Evolutionary conservation across 2,888 invertebrate genomes (phyloP).

Genomic region (Automeris io): DNA sequence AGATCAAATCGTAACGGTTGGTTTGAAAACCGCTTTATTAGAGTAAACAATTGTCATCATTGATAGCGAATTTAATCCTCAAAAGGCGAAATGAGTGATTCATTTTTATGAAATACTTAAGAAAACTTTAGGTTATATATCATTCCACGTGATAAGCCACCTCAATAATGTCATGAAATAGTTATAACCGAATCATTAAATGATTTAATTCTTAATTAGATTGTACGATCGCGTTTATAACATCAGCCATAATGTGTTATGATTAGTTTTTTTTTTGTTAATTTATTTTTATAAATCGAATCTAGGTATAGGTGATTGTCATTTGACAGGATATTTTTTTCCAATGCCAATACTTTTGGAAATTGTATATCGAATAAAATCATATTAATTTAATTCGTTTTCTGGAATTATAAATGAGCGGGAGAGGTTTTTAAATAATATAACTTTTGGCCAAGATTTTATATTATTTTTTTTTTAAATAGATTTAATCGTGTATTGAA

Average conservation of each 20-base stretch:
- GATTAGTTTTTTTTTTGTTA: background rate
- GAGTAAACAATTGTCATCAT: too few relatives aligned
- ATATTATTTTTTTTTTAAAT: too few relatives aligned
- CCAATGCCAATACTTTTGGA: background rate
- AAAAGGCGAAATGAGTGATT: background rate
- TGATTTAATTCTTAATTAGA: slow-evolving; percentile 28
- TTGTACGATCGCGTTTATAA: slow-evolving; percentile 20
- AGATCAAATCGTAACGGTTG: too few relatives aligned
- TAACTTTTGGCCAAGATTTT: too few relatives aligned
- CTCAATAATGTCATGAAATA: slow-evolving; percentile 19
- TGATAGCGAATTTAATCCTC: background rate
- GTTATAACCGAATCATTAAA: slow-evolving; percentile 25
- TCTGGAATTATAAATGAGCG: background rate
- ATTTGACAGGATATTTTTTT: background rate
- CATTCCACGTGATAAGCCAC: slow-evolving; percentile 40
- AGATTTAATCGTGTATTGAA: too few relatives aligned
- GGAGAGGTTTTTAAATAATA: background rate
- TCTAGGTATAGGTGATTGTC: background rate
- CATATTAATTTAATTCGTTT: background rate
- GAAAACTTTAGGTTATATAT: slow-evolving; percentile 23
- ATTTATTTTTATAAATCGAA: background rate
- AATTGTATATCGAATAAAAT: background rate
- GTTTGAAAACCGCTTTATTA: too few relatives aligned
- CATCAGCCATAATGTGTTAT: slow-evolving; percentile 6
- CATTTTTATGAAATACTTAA: slow-evolving; percentile 2